Conservation (phyloP, 2,113 vertebrate genomes). For the Salvelinus fontinalis region DNA sequence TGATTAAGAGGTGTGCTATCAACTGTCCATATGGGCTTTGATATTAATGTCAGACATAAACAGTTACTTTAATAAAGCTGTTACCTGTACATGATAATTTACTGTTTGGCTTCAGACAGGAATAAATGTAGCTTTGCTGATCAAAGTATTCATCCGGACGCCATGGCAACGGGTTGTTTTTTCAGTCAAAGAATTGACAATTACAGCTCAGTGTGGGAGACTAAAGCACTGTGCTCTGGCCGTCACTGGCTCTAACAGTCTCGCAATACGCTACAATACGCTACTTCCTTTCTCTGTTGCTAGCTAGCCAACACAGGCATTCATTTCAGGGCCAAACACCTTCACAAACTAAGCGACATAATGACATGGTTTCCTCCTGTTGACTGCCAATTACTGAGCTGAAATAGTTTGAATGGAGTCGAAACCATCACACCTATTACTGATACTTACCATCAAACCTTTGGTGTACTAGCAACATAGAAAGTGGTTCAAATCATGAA, state of each 20-base stretch:
- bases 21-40: too few species aligned
- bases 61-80: neutral
- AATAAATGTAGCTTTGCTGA: neutral
- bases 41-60: too few species aligned
- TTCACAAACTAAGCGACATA: neutral
- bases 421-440: neutral
- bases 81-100: neutral
- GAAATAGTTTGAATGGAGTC: neutral
- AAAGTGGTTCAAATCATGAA: neutral
- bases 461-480: constrained; percentile 9
- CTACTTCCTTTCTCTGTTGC: neutral
- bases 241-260: neutral
- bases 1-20: too few species aligned
- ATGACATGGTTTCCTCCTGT: neutral
- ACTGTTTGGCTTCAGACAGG: neutral
- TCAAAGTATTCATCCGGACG: constrained; percentile 42
- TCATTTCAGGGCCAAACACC: neutral
- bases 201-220: constrained; percentile 17
- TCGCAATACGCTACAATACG: too few species aligned
- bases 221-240: constrained; percentile 15
- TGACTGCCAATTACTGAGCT: constrained; percentile 14
- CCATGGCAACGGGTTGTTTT: constrained; percentile 47
- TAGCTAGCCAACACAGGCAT: too few species aligned
- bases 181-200: constrained; percentile 23
- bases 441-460: neutral